Evolutionary conservation across 2,113 vertebrate species (phyloP), one percentile per base, ranked within the genome.

Genomic region (Callipepla californica): DNA sequence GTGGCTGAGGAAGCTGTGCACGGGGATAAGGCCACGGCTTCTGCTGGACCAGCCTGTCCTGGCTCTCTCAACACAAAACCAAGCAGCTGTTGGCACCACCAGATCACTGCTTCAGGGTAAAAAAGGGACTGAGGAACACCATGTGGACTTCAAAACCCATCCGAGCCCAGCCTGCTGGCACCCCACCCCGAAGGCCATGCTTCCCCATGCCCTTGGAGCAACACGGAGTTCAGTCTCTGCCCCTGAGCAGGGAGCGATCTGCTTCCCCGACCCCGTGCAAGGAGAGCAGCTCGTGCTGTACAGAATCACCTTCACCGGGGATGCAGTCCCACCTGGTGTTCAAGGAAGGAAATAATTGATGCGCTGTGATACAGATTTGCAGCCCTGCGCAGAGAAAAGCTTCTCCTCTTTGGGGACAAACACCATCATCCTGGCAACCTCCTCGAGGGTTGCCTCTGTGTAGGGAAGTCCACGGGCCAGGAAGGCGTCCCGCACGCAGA

Each of bases 331-430:
- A 50, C 34, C 34, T 14, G 73, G 18, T 13, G 30, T 9, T 98
- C 98, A 99, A 10, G 98, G 98, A 58, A 99, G 97, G 87, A 99
- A 98, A 90, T 99, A 99, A 95, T 97, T 98, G 95, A 99, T 99
- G 95, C 99, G 98, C 93, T 99, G 99, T 25, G 99, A 97, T 53
- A 99, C 96, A 14, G 98, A 98, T 89, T 99, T 99, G 96, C 99
- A 99, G 45, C 99, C 99, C 93, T 99, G 99, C 23, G 98, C 98
- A 47, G 99, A 99, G 97, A 99, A 99, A 44, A 99, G 98, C 83
- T 98, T 97, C 72, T 99, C 98, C 70, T 99, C 98, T 90, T 98
- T 98, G 65, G 99, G 99, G 36, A 99, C 96, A 13, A 99, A 99
- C 12, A 98, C 93, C 98, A 99, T 98, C 74, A 97, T 99, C 94